These are phyloP conservation scores for Typhlichthys subterraneus DNA, from an alignment of 2,797 vertebrate genomes.

Conservation along the genomic window DNA sequence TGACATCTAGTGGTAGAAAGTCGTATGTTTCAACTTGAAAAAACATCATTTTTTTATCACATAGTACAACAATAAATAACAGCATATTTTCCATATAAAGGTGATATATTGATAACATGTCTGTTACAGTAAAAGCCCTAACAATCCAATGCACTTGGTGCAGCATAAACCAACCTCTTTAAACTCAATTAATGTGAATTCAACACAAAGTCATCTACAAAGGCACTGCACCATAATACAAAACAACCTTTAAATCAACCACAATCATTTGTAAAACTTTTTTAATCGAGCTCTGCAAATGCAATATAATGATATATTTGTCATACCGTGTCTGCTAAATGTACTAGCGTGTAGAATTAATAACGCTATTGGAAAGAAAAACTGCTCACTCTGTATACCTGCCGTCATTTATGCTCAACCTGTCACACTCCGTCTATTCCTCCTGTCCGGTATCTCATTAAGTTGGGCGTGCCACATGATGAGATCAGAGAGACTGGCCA, in stretches of 20 bases:
- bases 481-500: constrained; percentile 65
- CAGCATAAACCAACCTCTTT: constrained; percentile 31
- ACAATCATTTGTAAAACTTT: constrained; percentile 28
- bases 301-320: constrained; percentile 51
- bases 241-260: constrained; percentile 48
- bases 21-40: too few relatives aligned
- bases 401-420: constrained; percentile 18
- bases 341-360: constrained; percentile 40
- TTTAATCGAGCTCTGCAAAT: constrained; percentile 21
- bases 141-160: constrained; percentile 21
- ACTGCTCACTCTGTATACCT: constrained; percentile 23
- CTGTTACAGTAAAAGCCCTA: constrained; percentile 3
- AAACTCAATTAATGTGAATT: background rate
- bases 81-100: background rate
- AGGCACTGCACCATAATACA: constrained; percentile 37
- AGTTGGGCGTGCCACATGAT: constrained; percentile 49
- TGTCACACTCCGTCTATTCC: constrained; percentile 38
- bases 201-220: constrained; percentile 24
- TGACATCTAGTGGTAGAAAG: too few relatives aligned
- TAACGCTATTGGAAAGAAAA: constrained; percentile 29
- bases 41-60: background rate
- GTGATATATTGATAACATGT: too few relatives aligned
- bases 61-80: background rate
- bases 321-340: constrained; percentile 33
- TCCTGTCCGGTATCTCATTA: constrained; percentile 37